Base-by-base conservation (phyloP, 2,113 vertebrate genomes). In the Pontoporia blainvillei region DNA sequence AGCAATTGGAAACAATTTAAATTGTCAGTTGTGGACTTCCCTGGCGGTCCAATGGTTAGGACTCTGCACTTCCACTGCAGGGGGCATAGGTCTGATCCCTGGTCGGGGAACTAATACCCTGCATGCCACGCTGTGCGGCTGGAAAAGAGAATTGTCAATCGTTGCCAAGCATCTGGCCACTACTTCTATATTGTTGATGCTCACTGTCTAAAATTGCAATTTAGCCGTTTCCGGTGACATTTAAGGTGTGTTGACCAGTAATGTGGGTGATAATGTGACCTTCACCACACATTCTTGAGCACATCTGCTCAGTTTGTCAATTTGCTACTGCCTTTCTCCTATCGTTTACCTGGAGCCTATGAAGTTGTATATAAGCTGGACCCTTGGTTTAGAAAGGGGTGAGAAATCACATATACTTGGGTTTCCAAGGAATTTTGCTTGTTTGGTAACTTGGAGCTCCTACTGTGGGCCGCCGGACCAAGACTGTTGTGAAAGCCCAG, bases 1-100 rank as follows among this genome's bases (percentile, higher is more conserved):
- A 97, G 98, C 91, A 98, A 98, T 97, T 20, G 62, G 95, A 96
- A 95, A 86, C 95, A 96, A 54, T 96, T 94, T 96, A 97, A 97
- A 98, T 98, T 97, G 96, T 69, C 86, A 73, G 15, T 96, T 93
- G 87, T 98, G 54, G 54, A 21, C 6, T 21, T 57, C 54, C 54
- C 54, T 57, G 54, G 54, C 2, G 7, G 54, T 57, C 54, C 54
- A 3, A 20, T 57, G 54, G 54, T 57, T 57, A 57, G 54, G 20
- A 57, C 54, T 57, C 54, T 8, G 6, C 54, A 2, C 54, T 21
- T 57, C 54, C 54, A 21, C 54, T 57, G 54, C 54, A 57, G 54
- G 54, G 54, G 54, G 20, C 54, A 57, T 3, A 21, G 54, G 6
- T 57, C 8, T 21, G 18, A 57, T 57, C 54, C 54, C 54, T 57